phyloP scores from a whole-genome alignment of 1,140 invertebrate species.

The Rhynchophorus ferrugineus region DNA sequence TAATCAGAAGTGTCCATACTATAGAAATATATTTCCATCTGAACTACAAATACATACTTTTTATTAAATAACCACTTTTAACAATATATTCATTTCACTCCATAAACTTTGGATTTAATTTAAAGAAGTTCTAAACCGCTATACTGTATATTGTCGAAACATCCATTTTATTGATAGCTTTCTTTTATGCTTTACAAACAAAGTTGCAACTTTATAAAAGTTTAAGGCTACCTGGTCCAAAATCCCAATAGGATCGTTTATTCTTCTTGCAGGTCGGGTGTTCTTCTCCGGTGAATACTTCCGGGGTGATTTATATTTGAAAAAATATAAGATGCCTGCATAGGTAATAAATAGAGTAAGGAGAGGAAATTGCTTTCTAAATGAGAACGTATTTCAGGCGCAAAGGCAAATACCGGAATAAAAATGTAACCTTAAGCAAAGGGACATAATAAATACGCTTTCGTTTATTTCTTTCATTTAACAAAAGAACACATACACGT shows the following conservation, averaged over 20 bases:
- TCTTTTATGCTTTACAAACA: background rate
- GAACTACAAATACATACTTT: too few species aligned
- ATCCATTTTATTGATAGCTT: background rate
- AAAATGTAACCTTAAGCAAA: background rate
- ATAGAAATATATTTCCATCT: too few species aligned
- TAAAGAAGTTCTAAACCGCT: too few species aligned
- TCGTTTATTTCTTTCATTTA: too few species aligned
- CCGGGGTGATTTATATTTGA: background rate
- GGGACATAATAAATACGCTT: too few species aligned
- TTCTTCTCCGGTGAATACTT: slow-evolving; percentile 4
- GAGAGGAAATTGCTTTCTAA: background rate
- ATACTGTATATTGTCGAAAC: too few species aligned
- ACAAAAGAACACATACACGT: too few species aligned
- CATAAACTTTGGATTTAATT: too few species aligned
- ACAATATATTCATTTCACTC: too few species aligned
- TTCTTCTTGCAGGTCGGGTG: background rate
- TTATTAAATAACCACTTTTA: too few species aligned
- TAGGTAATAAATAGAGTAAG: slow-evolving; percentile 1
- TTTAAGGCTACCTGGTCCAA: slow-evolving; percentile 1
- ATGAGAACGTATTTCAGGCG: background rate
- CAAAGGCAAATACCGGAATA: background rate
- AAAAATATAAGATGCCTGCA: background rate
- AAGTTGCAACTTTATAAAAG: background rate
- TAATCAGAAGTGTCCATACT: too few species aligned
- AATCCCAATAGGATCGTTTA: background rate